phyloP scores from a whole-genome alignment of 1,140 invertebrate genomes.

The Cotesia glomerata region DNA sequence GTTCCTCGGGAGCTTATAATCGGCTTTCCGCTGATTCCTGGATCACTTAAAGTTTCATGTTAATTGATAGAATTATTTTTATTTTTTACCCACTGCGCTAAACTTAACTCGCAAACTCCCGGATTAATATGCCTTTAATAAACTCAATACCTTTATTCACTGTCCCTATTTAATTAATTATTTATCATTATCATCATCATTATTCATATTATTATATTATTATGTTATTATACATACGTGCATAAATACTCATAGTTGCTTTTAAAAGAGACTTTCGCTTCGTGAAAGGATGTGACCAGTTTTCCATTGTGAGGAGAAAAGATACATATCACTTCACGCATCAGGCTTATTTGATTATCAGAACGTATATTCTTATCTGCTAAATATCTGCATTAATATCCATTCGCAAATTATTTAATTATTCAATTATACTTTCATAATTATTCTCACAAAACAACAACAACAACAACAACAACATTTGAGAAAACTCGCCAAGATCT shows the following conservation, averaged over 20 bases:
- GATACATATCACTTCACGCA: background rate
- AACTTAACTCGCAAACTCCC: background rate
- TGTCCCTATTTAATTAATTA: background rate
- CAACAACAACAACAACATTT: no score
- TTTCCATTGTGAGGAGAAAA: conserved; percentile 1
- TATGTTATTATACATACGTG: no score
- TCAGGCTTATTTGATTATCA: conserved; percentile 10
- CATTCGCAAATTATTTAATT: background rate
- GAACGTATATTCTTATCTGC: background rate
- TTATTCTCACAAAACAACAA: background rate
- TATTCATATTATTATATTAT: no score
- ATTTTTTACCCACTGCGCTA: background rate
- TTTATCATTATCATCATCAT: background rate
- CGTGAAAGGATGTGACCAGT: conserved; percentile 3
- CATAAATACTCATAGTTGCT: background rate
- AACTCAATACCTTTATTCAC: background rate
- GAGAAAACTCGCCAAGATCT: no score
- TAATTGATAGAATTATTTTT: conserved; percentile 13
- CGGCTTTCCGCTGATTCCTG: background rate
- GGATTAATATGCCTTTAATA: background rate
- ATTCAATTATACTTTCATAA: conserved; percentile 13
- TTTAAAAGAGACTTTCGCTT: background rate
- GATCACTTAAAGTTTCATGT: conserved; percentile 5
- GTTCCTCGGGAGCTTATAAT: background rate
- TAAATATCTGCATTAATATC: background rate